Conservation (phyloP, 2,888 invertebrate species). For the Xanthia icteritia region DNA sequence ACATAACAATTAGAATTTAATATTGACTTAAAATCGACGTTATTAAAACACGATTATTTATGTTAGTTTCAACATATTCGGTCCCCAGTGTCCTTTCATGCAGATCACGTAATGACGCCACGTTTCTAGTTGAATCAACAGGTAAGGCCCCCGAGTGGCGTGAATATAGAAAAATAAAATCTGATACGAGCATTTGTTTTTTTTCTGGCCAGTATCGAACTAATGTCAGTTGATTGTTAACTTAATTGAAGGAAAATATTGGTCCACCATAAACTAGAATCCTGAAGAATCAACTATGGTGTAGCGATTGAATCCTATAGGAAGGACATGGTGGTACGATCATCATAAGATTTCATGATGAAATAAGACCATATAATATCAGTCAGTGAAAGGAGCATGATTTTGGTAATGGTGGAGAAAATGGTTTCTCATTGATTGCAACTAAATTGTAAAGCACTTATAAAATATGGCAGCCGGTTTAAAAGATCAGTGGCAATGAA, state of each 20-base stretch:
- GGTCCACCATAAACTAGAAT: neutral
- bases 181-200: conserved; percentile 13
- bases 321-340: neutral
- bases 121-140: conserved; percentile 64
- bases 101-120: conserved; percentile 56
- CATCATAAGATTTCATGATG: neutral
- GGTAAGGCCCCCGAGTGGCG: conserved; percentile 53
- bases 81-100: conserved; percentile 31
- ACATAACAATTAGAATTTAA: neutral
- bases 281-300: neutral
- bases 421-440: neutral
- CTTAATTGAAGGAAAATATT: neutral
- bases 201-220: neutral
- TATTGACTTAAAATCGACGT: neutral
- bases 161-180: conserved; percentile 55
- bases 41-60: conserved; percentile 27
- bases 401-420: neutral
- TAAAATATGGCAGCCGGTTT: neutral
- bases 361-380: neutral
- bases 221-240: neutral
- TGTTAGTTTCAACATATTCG: conserved; percentile 32
- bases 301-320: neutral
- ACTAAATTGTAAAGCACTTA: neutral
- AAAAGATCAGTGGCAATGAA: neutral
- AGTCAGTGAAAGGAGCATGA: neutral